Percentiles rank a stretch among this genome's conserved stretches.
phyloP scores from a whole-genome alignment of 2,888 invertebrate species.

The Creontiades dilutus region DNA sequence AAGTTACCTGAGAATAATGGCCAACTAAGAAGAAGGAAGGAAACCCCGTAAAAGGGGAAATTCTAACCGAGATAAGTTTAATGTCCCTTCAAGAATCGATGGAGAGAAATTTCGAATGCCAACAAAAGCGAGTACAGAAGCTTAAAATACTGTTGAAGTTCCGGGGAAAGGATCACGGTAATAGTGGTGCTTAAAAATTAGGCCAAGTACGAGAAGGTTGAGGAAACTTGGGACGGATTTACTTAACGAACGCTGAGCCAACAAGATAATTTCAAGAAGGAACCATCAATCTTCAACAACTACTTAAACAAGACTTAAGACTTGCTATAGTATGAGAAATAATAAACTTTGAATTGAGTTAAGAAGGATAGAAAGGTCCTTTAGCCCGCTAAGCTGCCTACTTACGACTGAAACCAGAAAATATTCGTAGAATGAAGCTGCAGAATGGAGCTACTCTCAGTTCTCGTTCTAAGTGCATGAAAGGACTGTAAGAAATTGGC shows the following conservation, averaged over 20 bases:
- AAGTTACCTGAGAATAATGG: too few species aligned
- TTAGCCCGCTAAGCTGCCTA: conserved; percentile 7
- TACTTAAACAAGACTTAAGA: conserved; percentile 67
- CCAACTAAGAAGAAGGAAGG: too few species aligned
- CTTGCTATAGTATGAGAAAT: conserved; percentile 55
- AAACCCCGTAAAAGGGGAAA: not conserved
- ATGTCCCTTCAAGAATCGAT: not conserved
- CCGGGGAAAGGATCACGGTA: conserved; percentile 37
- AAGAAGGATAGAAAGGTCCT: conserved; percentile 31
- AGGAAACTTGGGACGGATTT: conserved; percentile 63
- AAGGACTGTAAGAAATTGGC: too few species aligned
- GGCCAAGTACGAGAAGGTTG: conserved; percentile 51
- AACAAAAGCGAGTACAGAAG: not conserved
- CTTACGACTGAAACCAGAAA: not conserved
- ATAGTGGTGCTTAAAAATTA: conserved; percentile 60
- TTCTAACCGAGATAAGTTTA: not conserved
- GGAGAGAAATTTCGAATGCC: not conserved
- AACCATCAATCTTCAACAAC: conserved; percentile 63
- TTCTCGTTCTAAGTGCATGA: not conserved
- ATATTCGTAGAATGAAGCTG: not conserved
- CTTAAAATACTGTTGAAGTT: conserved; percentile 43
- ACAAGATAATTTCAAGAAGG: conserved; percentile 67
- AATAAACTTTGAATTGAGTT: conserved; percentile 66
- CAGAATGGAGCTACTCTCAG: not conserved
- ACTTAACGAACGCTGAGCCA: conserved; percentile 65